These are phyloP conservation scores for Crenichthys baileyi DNA, from an alignment of 2,797 vertebrate species.

Conservation along the genomic window DNA sequence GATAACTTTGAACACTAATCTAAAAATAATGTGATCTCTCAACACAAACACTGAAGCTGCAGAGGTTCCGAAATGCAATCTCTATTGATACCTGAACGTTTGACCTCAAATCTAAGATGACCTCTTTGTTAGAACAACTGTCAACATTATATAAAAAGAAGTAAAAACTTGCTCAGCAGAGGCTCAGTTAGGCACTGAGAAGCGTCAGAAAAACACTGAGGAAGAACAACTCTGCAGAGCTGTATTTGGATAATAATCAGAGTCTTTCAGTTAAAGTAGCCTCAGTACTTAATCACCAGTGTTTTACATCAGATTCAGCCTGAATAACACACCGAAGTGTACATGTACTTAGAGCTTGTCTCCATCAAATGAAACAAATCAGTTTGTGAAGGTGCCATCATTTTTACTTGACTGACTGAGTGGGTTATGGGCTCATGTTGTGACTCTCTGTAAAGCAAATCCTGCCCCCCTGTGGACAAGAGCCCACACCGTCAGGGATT, in stretches of 20 bases:
- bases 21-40: too few relatives aligned
- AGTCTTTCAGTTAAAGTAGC: not conserved
- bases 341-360: not conserved
- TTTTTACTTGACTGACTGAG: conserved; percentile 1
- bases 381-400: not conserved
- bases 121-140: not conserved
- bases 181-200: not conserved
- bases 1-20: too few relatives aligned
- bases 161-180: not conserved
- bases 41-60: not conserved
- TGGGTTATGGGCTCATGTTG: not conserved
- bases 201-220: not conserved
- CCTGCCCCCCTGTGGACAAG: conserved; percentile 50
- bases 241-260: not conserved
- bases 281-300: not conserved
- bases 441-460: conserved; percentile 31
- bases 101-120: not conserved
- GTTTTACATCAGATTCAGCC: not conserved
- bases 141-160: not conserved
- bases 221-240: not conserved
- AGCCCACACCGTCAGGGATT: conserved; percentile 6
- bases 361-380: not conserved
- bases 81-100: not conserved
- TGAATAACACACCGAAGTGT: not conserved
- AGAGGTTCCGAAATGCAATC: not conserved